Conservation (phyloP, 2,113 vertebrate species). For the Gambusia holbrooki region DNA sequence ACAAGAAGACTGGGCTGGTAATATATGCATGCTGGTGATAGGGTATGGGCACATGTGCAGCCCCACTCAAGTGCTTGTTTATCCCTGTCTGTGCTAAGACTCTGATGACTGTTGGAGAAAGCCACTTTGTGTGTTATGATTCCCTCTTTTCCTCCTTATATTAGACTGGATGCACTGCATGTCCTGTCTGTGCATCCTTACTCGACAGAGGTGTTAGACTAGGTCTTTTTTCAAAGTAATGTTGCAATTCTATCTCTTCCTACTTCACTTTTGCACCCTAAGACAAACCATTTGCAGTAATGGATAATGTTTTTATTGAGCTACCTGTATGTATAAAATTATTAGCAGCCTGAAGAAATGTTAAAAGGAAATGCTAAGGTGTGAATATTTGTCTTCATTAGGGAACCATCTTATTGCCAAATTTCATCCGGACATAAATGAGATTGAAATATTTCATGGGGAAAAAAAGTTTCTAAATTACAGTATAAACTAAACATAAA, state of each 20-base stretch:
- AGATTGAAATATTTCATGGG: too few species aligned
- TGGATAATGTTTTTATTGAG: too few species aligned
- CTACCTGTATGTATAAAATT: too few species aligned
- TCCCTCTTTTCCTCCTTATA: conserved; percentile 20
- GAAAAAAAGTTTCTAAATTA: too few species aligned
- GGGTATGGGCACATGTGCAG: conserved; percentile 27
- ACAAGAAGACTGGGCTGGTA: conserved; percentile 30
- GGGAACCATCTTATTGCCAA: too few species aligned
- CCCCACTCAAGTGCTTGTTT: conserved; percentile 44
- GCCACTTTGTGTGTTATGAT: conserved; percentile 5
- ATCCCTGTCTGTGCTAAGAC: conserved; percentile 52
- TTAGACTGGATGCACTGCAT: conserved; percentile 25
- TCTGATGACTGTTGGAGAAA: conserved; percentile 31
- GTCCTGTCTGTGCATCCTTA: neutral
- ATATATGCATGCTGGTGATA: conserved; percentile 51
- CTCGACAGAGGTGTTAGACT: conserved; percentile 6
- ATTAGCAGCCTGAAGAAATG: too few species aligned
- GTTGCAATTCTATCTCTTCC: neutral
- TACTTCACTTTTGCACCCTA: too few species aligned
- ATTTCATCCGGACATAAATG: too few species aligned
- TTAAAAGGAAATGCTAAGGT: too few species aligned
- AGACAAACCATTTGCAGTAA: too few species aligned
- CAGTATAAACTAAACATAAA: too few species aligned
- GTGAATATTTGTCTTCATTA: too few species aligned
- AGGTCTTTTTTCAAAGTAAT: conserved; percentile 12